phyloP scores from a whole-genome alignment of 2,113 vertebrate species.

The Eupsittula cactorum region DNA sequence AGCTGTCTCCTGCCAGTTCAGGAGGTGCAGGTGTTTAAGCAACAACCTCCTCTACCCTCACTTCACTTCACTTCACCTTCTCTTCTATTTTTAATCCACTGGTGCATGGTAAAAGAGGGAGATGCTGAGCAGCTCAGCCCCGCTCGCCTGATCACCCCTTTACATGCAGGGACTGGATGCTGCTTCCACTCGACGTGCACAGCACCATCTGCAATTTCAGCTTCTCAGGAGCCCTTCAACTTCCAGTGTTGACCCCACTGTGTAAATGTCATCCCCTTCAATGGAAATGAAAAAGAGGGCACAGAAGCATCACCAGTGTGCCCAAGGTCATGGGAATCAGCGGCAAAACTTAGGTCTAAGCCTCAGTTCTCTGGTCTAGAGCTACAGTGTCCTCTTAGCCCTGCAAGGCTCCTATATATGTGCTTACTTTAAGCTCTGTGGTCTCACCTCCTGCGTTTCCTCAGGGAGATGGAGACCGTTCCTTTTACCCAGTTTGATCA shows the following conservation, averaged over 20 bases:
- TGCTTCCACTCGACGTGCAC: neutral
- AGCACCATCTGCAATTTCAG: neutral
- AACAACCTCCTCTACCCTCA: neutral
- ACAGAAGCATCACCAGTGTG: accelerated
- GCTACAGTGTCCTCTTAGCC: accelerated
- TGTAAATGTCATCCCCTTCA: accelerated
- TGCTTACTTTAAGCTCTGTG: neutral
- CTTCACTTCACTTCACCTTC: neutral
- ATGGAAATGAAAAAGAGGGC: accelerated
- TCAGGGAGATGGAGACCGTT: conserved; percentile 90
- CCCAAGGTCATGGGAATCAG: accelerated
- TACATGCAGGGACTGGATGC: accelerated
- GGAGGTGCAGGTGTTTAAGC: neutral
- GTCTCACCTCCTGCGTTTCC: conserved; percentile 85
- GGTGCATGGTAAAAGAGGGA: neutral
- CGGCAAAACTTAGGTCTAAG: neutral
- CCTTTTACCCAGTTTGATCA: conserved; percentile 87
- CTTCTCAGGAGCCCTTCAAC: neutral
- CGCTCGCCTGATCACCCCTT: neutral
- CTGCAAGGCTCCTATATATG: accelerated
- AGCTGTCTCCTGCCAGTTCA: neutral
- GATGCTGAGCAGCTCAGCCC: neutral
- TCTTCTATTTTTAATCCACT: neutral
- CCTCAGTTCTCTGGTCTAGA: neutral
- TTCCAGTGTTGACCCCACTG: accelerated